These are phyloP conservation scores for Siniperca knerii DNA, from an alignment of 2,113 vertebrate genomes.

Conservation along the genomic window DNA sequence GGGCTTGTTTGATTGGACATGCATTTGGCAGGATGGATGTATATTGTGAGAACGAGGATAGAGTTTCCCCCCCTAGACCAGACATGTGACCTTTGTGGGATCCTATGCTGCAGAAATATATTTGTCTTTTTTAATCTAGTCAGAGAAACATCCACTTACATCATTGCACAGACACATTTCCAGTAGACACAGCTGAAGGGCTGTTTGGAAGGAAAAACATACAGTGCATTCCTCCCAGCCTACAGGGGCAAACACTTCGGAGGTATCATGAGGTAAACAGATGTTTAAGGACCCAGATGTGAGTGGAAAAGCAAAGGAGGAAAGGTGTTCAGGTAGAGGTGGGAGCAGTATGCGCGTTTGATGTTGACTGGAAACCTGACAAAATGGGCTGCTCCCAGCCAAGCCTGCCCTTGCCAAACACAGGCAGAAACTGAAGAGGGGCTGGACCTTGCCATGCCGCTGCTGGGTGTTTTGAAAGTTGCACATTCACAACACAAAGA, in stretches of 20 bases:
- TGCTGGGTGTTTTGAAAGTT: conserved; percentile 70
- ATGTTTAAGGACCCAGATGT: conserved; percentile 60
- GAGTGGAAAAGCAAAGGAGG: conserved; percentile 35
- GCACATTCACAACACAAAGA: conserved; percentile 48
- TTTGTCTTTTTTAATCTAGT: conserved; percentile 19
- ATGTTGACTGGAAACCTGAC: conserved; percentile 80
- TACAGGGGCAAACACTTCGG: conserved; percentile 49
- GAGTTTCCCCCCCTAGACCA: conserved; percentile 10
- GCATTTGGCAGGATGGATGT: conserved; percentile 30
- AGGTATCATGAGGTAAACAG: conserved; percentile 66
- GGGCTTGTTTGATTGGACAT: conserved; percentile 49
- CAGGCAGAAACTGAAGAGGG: conserved; percentile 71
- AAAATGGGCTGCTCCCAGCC: conserved; percentile 72
- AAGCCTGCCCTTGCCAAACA: conserved; percentile 67
- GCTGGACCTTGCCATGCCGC: conserved; percentile 66
- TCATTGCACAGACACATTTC: conserved; percentile 15
- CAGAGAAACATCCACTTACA: conserved; percentile 37
- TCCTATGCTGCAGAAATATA: neutral
- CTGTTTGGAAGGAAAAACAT: conserved; percentile 26
- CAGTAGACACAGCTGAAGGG: conserved; percentile 41
- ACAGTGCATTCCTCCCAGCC: conserved; percentile 23
- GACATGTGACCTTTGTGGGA: conserved; percentile 33
- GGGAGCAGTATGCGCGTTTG: conserved; percentile 56
- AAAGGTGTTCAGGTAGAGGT: conserved; percentile 52
- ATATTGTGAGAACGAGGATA: conserved; percentile 24